Evolutionary conservation across 2,113 vertebrate species (phyloP), one percentile per base, ranked within the genome.

Genomic region (Amphiprion percula): DNA sequence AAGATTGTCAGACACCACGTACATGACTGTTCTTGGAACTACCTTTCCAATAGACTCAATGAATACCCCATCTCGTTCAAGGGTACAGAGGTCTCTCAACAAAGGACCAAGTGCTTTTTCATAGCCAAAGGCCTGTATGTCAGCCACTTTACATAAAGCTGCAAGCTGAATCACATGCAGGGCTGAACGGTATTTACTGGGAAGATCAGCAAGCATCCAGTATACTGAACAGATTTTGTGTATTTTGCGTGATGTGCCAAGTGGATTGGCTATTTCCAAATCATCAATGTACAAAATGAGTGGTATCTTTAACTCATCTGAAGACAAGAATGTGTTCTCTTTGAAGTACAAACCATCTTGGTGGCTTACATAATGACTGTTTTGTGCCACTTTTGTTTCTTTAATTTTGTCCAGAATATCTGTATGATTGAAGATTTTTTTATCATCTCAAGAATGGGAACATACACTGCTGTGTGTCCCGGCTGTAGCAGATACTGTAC

Each of bases 211-310:
- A 80, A 87, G 3, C 0, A 72, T 10, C 79, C 85, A 83, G 55
- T 80, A 87, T 2, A 85, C 65, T 33, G 85, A 21, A 74, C 61
- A 30, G 0, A 86, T 37, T 55, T 89, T 85, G 10, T 87, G 75
- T 2, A 77, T 77, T 26, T 84, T 87, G 0, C 49, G 1, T 50
- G 78, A 87, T 2, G 72, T 85, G 1, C 84, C 82, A 30, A 58
- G 53, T 8, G 37, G 73, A 24, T 66, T 76, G 0, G 61, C 50
- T 15, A 64, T 64, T 64, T 74, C 60, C 0, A 74, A 1, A 44
- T 74, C 71, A 64, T 74, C 61, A 65, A 23, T 47, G 61, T 74
- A 65, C 61, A 74, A 74, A 55, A 68, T 54, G 19, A 68, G 66
- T 52, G 47, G 1, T 21, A 53, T 2, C n/a, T 9, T 52, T 26